Conservation (phyloP, 2,113 vertebrate species). For the Nanorana parkeri region DNA sequence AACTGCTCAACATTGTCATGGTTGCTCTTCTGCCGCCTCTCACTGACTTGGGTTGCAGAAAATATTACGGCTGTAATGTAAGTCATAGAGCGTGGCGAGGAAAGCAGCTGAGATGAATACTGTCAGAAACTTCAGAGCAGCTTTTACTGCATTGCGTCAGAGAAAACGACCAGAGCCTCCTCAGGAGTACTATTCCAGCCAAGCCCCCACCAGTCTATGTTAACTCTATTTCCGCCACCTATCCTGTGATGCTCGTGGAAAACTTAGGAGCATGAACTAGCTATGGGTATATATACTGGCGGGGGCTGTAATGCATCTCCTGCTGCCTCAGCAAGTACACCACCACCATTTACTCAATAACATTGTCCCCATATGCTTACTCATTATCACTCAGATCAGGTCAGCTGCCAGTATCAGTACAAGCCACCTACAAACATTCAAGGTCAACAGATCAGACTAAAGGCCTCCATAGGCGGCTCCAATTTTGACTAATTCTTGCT, state of each 20-base stretch:
- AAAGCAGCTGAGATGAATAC: slow-evolving; percentile 10
- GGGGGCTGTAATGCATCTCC: too few species aligned
- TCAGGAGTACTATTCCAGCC: background rate
- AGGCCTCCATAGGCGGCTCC: too few species aligned
- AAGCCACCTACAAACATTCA: too few species aligned
- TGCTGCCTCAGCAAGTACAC: too few species aligned
- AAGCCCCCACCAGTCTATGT: slow-evolving; percentile 8
- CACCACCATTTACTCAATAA: too few species aligned
- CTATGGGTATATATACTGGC: too few species aligned
- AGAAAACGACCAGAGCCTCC: slow-evolving; percentile 4
- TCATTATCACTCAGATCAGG: too few species aligned
- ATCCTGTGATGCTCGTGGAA: background rate
- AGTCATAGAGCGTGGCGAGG: background rate
- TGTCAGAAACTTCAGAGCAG: slow-evolving; percentile 32
- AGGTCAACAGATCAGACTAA: too few species aligned
- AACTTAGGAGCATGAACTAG: too few species aligned
- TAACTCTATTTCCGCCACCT: slow-evolving; percentile 27
- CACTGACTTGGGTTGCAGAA: background rate
- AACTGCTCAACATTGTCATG: background rate
- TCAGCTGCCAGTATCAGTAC: too few species aligned
- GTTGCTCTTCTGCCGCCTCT: background rate
- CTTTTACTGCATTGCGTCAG: slow-evolving; percentile 56
- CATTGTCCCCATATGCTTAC: too few species aligned
- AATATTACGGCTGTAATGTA: background rate
- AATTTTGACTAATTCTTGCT: too few species aligned